These are phyloP conservation scores for Actenoides hombroni DNA, from an alignment of 2,113 vertebrate species.

Conservation along the genomic window DNA sequence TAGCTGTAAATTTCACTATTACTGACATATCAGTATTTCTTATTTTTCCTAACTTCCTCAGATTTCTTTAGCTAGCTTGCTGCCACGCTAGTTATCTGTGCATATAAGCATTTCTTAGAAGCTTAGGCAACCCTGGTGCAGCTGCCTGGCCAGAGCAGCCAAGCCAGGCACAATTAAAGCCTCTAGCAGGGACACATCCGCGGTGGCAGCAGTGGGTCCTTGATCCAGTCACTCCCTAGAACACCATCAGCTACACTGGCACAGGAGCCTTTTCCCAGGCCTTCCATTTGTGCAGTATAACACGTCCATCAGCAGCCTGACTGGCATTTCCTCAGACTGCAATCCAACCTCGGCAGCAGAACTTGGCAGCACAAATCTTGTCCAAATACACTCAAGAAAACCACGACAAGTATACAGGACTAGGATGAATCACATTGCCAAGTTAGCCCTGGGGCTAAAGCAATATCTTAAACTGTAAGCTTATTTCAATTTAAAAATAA, in stretches of 20 bases:
- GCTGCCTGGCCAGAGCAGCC: neutral
- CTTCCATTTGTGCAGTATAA: neutral
- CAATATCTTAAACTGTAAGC: neutral
- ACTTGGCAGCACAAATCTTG: neutral
- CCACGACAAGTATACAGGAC: neutral
- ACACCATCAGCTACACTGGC: accelerated
- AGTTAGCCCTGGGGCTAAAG: neutral
- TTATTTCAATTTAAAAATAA: neutral
- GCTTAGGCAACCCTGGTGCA: neutral
- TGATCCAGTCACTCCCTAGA: neutral
- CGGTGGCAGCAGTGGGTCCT: neutral
- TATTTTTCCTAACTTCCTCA: neutral
- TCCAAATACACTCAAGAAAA: neutral
- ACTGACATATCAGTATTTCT: neutral
- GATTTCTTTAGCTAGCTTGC: neutral
- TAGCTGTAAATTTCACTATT: neutral
- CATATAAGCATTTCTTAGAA: neutral
- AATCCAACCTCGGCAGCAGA: neutral
- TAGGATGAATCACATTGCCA: neutral
- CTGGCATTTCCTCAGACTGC: neutral
- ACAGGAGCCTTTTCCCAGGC: neutral
- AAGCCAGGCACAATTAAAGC: accelerated
- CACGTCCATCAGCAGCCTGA: neutral
- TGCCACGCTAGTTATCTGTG: neutral
- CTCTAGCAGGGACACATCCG: accelerated